phyloP scores from a whole-genome alignment of 2,797 vertebrate species.

The Pangasius krempfi region DNA sequence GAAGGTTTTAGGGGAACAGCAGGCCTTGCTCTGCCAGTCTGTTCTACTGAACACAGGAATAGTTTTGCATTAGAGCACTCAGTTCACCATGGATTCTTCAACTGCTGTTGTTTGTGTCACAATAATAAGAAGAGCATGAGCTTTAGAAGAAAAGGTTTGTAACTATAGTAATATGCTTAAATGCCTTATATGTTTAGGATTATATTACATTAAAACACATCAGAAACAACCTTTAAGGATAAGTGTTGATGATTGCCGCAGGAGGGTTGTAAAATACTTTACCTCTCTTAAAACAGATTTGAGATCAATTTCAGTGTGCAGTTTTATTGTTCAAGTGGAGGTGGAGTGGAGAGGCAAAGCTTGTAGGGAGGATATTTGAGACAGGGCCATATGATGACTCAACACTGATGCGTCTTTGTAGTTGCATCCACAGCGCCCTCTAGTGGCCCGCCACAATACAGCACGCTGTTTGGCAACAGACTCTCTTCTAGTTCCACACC shows the following conservation, averaged over 20 bases:
- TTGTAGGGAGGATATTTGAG: background rate
- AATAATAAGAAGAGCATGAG: background rate
- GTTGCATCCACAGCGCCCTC: slow-evolving; percentile 71
- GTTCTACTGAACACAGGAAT: background rate
- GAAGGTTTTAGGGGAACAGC: background rate
- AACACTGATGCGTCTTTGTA: slow-evolving; percentile 41
- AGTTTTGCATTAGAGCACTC: background rate
- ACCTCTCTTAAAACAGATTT: background rate
- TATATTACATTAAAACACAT: background rate
- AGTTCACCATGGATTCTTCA: background rate
- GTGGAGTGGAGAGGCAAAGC: background rate
- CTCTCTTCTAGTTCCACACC: slow-evolving; percentile 77
- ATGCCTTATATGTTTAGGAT: background rate
- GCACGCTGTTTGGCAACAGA: slow-evolving; percentile 76
- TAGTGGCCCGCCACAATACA: slow-evolving; percentile 77
- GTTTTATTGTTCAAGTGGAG: background rate
- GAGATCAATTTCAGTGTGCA: slow-evolving; percentile 1
- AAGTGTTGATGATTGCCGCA: too few species aligned
- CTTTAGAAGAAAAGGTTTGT: background rate
- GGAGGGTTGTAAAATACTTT: background rate
- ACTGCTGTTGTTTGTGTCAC: background rate
- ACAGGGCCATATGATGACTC: background rate
- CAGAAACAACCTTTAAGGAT: background rate
- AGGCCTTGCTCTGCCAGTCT: background rate
- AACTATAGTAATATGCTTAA: background rate